Conservation (phyloP, 1,140 invertebrate species). For the Sminthurinus signatus region DNA sequence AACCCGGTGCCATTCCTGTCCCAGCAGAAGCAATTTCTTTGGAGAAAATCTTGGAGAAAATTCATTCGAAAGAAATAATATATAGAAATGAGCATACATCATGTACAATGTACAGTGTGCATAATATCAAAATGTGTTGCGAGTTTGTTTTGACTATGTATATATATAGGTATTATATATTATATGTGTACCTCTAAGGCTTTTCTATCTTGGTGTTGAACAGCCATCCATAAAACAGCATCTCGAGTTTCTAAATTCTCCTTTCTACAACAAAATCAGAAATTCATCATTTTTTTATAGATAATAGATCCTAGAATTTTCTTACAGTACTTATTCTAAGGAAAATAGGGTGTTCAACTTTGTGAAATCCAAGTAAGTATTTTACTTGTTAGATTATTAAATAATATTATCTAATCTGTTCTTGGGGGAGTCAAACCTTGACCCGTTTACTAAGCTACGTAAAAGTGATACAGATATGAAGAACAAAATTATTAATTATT, state of each 20-base stretch:
- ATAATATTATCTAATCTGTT: too few relatives aligned
- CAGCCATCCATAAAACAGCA: constrained; percentile 51
- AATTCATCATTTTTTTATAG: constrained; percentile 4
- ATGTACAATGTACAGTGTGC: background rate
- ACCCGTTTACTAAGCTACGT: too few relatives aligned
- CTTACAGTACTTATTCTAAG: too few relatives aligned
- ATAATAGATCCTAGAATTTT: too few relatives aligned
- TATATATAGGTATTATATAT: background rate
- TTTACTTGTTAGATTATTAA: too few relatives aligned
- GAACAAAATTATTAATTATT: too few relatives aligned
- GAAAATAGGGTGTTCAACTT: too few relatives aligned
- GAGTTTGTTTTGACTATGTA: background rate
- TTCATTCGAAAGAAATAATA: background rate
- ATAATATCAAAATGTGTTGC: too few relatives aligned
- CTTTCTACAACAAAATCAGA: constrained; percentile 12
- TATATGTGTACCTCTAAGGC: constrained; percentile 46
- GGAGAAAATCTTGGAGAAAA: constrained; percentile 47
- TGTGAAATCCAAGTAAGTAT: too few relatives aligned
- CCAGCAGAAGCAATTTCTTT: constrained; percentile 53
- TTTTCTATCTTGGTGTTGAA: constrained; percentile 49
- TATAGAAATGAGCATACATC: background rate
- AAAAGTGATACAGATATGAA: too few relatives aligned
- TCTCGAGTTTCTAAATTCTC: constrained; percentile 43
- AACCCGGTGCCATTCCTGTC: constrained; percentile 54
- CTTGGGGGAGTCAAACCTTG: too few relatives aligned